phyloP scores from a whole-genome alignment of 2,888 invertebrate species.

The Mesochorus sp. region DNA sequence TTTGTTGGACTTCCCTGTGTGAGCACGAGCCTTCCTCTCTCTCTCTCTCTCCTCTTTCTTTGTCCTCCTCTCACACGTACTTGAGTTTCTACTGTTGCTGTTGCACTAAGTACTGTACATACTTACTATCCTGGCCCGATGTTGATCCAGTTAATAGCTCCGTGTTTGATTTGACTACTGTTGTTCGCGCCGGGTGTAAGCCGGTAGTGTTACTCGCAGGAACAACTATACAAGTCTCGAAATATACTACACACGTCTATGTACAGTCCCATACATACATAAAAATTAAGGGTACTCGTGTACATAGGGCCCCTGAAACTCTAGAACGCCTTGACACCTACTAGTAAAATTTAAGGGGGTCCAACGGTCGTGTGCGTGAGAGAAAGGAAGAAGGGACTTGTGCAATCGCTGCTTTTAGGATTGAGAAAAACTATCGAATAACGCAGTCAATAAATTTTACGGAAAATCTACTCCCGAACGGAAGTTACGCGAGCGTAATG shows the following conservation, averaged over 20 bases:
- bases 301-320: slow-evolving; percentile 12
- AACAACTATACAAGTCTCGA: slow-evolving; percentile 34
- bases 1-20: slow-evolving; percentile 1
- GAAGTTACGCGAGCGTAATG: slow-evolving; percentile 25
- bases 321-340: not conserved
- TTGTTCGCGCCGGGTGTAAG: slow-evolving; percentile 72
- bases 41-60: not conserved
- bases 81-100: slow-evolving; percentile 39
- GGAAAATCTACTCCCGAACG: not conserved
- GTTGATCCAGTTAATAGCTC: slow-evolving; percentile 81
- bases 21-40: slow-evolving; percentile 20
- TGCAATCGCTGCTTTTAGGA: not conserved
- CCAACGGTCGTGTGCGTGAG: not conserved
- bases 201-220: slow-evolving; percentile 68
- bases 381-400: not conserved
- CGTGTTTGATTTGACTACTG: slow-evolving; percentile 80
- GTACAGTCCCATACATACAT: not conserved
- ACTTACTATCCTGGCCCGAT: slow-evolving; percentile 67
- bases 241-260: slow-evolving; percentile 7
- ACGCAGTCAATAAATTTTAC: slow-evolving; percentile 46
- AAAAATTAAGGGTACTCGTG: not conserved
- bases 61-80: not conserved
- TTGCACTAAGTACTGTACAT: slow-evolving; percentile 57
- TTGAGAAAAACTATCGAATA: slow-evolving; percentile 8
- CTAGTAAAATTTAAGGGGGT: not conserved